These are phyloP conservation scores for Nyctibius grandis DNA, from an alignment of 2,797 vertebrate species.

Conservation along the genomic window DNA sequence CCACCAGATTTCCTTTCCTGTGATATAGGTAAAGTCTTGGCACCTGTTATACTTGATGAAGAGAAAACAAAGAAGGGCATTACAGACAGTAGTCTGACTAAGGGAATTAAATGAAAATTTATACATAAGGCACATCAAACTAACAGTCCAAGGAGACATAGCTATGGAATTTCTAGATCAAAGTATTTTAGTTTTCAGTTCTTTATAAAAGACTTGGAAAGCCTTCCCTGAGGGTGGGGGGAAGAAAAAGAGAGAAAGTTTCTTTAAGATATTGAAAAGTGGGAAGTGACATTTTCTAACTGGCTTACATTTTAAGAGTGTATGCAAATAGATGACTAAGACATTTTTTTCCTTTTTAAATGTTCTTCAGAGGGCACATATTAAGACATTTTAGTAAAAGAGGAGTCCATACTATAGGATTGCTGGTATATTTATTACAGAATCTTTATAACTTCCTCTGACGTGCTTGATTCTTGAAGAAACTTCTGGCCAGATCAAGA, in stretches of 20 bases:
- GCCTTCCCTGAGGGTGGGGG: neutral
- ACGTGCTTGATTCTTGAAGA: neutral
- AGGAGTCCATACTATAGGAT: neutral
- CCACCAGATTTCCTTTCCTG: neutral
- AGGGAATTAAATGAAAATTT: neutral
- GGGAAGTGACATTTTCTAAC: neutral
- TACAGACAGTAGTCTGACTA: neutral
- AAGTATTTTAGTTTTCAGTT: neutral
- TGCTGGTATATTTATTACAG: neutral
- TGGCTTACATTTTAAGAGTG: neutral
- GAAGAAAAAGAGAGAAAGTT: neutral
- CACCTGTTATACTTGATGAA: neutral
- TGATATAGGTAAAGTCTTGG: neutral
- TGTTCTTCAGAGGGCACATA: neutral
- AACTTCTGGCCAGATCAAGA: neutral
- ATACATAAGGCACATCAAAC: neutral
- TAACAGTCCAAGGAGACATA: neutral
- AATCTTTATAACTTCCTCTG: neutral
- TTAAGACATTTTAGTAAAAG: neutral
- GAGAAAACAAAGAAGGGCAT: neutral
- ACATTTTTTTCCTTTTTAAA: neutral
- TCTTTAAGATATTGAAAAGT: neutral
- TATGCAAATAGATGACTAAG: neutral
- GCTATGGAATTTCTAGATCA: neutral
- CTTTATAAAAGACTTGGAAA: neutral